phyloP scores from a whole-genome alignment of 2,113 vertebrate species.

The Jacana jacana region DNA sequence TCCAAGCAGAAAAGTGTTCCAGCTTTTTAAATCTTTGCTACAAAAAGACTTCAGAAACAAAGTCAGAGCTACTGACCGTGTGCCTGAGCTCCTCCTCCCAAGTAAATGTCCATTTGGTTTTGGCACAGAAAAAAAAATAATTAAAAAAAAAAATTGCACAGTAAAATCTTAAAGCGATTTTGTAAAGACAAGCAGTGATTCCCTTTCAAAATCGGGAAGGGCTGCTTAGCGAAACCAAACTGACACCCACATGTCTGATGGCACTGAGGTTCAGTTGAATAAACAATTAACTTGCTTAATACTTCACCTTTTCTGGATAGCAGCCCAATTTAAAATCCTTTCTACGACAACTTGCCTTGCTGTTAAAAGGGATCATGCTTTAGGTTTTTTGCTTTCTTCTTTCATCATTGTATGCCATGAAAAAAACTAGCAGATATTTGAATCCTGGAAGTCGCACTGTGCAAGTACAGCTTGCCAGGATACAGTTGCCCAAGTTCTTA shows the following conservation, averaged over 20 bases:
- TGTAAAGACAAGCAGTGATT: not conserved
- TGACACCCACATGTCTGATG: not conserved
- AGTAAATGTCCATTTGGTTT: not conserved
- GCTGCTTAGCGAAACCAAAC: not conserved
- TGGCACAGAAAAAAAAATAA: not conserved
- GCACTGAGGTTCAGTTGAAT: not conserved
- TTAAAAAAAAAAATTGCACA: not conserved
- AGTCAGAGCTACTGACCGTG: not conserved
- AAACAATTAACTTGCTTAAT: not conserved
- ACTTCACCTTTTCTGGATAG: not conserved
- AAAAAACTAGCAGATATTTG: not conserved
- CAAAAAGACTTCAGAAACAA: not conserved
- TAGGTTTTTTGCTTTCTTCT: not conserved
- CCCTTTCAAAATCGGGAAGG: not conserved
- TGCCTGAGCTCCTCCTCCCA: not conserved
- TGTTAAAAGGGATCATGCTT: not conserved
- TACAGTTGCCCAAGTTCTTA: not conserved
- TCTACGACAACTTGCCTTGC: not conserved
- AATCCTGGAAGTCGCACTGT: not conserved
- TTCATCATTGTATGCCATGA: not conserved
- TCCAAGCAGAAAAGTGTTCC: not conserved
- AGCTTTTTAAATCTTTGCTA: not conserved
- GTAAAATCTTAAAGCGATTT: not conserved
- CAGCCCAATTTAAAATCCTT: not conserved
- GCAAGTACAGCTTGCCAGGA: not conserved